Base-by-base conservation (phyloP, 2,113 vertebrate species). In the Leucoraja erinaceus region DNA sequence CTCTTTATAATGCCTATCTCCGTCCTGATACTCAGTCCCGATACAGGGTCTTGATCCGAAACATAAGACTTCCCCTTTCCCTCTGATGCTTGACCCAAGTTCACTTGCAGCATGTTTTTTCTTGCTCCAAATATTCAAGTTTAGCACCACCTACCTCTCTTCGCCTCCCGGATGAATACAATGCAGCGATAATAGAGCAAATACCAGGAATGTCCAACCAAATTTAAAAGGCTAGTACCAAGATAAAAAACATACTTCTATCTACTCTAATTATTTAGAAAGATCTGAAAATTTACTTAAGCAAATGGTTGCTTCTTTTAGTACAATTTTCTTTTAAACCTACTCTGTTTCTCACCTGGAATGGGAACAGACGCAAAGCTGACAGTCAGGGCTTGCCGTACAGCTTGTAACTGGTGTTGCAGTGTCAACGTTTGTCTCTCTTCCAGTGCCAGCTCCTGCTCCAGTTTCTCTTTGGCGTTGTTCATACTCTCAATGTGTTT, bases 401-500 rank as follows among this genome's bases (percentile, higher is more conserved):
- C 97, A 0, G 97, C 96, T 95, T 98, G 96, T 56, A 99, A 95
- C 94, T 98, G 98, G 95, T 98, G 97, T 94, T 99, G 98, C 94
- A 99, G 95, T 7, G 97, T 97, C 95, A 99, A 96, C 0, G 98
- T 98, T 79, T 98, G 97, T 93, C 97, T 96, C 96, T 99, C 98
- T 93, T 99, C 98, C 95, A 97, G 96, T 0, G 97, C 98, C 95
- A 99, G 95, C 94, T 99, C 98, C 61, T 98, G 98, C 95, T 99
- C 98, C 95, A 99, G 95, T 16, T 98, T 97, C 96, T 99, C 98
- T 94, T 99, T 99, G 93, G 98, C 98, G 0, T 96, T 97, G 96
- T 97, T 98, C 98, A 99, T 99, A 95, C 97, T 98, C 92, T 98
- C 98, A 0, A 98, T 99, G 96, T 99, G 98, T 93, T 97, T 96